Base-by-base conservation (phyloP, 2,888 invertebrate species). In the Chrysodeixis includens region DNA sequence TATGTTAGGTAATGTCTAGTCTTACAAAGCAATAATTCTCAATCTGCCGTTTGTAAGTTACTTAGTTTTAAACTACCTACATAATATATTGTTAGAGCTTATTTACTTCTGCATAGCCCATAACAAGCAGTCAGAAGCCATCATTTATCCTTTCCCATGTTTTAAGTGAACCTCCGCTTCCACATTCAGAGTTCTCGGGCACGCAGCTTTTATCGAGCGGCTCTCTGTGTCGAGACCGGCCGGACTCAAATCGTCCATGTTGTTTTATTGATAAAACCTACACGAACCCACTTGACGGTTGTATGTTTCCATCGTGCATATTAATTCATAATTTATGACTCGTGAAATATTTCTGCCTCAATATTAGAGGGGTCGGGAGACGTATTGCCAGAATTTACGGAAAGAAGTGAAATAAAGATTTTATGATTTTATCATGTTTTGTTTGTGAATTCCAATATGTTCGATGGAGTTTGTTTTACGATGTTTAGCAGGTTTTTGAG, bases 201-300 rank as follows among this genome's bases (percentile, higher is more conserved):
- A 63, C 63, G 64, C 69, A 76, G 75, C 70, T 74, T 74, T 80
- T 84, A 86, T 86, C 78, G 84, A 86, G 74, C 83, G 74, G 66
- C 70, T 78, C 79, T 74, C 76, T 35, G 71, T 74, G 81, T 78
- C 78, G 75, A 69, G 70, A 76, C 71, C 70, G 76, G 76, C 73
- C 76, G 78, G 78, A 74, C 79, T 81, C 78, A 85, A 83, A 88
- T 82, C 79, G 81, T 76, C 83, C 85, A 74, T 82, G 83, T 82
- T 86, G 81, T 85, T 87, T 85, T 86, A 88, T 86, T 84, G 81
- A 83, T 84, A 82, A 69, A 70, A 67, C 52, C 60, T 64, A 68
- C 66, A 73, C 60, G 53, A 16, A 35, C 44, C 58, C 54, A 70
- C 69, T 69, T 71, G 63, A 56, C 66, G 51, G 56, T 67, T 62